A percentile compares a stretch with the other conserved stretches of the same genome.
Conservation (phyloP, 2,797 vertebrate species). For the Peromyscus attwateri region DNA sequence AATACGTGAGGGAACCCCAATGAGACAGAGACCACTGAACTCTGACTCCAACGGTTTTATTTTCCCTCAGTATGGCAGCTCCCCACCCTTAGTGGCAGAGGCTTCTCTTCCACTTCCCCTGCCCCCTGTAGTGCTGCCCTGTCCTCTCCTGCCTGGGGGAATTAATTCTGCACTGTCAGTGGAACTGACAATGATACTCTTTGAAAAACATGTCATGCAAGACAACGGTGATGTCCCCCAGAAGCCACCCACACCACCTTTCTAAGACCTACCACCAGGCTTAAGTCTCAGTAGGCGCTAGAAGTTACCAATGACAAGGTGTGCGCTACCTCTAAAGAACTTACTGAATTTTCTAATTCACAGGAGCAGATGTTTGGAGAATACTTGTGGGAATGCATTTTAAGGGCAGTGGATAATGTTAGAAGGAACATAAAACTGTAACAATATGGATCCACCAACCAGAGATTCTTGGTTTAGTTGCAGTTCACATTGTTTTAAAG, state of each 20-base stretch:
- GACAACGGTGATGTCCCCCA: background rate
- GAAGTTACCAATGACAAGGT: background rate
- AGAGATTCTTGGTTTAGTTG: background rate
- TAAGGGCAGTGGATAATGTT: background rate
- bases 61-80: background rate
- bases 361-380: background rate
- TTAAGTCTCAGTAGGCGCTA: background rate
- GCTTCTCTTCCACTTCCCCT: fast-evolving
- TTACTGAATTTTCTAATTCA: background rate
- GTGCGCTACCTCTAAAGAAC: background rate
- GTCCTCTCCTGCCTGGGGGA: background rate
- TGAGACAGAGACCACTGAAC: background rate
- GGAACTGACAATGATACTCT: background rate
- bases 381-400: background rate
- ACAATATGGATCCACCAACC: background rate
- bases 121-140: background rate
- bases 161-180: background rate
- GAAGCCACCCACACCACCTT: background rate
- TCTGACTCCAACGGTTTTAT: background rate
- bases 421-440: background rate
- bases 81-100: background rate
- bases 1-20: too few relatives aligned
- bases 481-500: background rate
- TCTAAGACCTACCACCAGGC: background rate
- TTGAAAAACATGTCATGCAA: background rate